Evolutionary conservation across 2,888 invertebrate species (phyloP), one percentile per base, ranked within the genome.

Genomic region (Synanthedon vespiformis): DNA sequence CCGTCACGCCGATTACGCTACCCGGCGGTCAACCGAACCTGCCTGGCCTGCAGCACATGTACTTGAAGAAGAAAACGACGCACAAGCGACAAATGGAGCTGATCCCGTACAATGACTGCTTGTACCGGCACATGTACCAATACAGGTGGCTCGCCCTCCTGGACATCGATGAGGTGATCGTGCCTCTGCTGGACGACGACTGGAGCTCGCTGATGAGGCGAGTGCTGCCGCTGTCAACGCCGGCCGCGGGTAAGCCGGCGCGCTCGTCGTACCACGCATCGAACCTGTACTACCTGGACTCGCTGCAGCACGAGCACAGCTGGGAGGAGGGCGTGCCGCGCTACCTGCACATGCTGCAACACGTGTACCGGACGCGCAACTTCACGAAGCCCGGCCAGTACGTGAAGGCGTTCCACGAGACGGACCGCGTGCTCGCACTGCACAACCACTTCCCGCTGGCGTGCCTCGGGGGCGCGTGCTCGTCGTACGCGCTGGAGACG

Each of bases 51-150:
- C 95, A 95, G 73, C 95, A 96, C 77, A 89, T 95, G 81, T 97
- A 95, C 72, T 89, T 97, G 51, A 94, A 94, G 54, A 95, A 95
- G 74, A 97, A 96, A 80, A 93, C 95, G 40, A 96, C 95, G 68
- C 95, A 97, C 82, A 98, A 98, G 80, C 89, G 97, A 12, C 95
- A 97, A 77, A 96, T 97, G 84, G 98, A 98, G 81, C 89, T 98
- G 56, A 95, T 98, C 64, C 97, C 97, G 11, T 98, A 98, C 88
- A 98, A 98, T 79, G 98, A 98, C 79, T 98, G 98, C 71, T 89
- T 98, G 53, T 97, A 97, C 85, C 93, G 95, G 74, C 94, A 97
- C 74, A 91, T 97, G 88, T 95, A 96, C 76, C 90, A 93, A 59
- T 97, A 97, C 80, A 92, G 94, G 58, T 96, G 95, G 82, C 92